Evolutionary conservation across 2,888 invertebrate genomes (phyloP).

Genomic region (Rotaria magnacalcarata): DNA sequence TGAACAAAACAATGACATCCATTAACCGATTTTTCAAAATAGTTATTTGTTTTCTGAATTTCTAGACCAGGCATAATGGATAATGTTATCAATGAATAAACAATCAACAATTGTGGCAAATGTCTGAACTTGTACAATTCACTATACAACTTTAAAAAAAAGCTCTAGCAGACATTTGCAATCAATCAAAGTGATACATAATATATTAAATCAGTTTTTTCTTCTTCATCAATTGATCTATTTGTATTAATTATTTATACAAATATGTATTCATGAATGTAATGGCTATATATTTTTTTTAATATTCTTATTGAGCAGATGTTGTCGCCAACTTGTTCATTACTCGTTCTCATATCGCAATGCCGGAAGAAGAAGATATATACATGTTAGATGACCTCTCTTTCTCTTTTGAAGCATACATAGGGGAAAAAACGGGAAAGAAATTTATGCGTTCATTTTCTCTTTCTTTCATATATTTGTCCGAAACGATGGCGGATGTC

Average conservation of each 20-base stretch:
- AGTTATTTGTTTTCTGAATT: too few relatives aligned
- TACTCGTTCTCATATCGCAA: background rate
- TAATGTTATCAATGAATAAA: too few relatives aligned
- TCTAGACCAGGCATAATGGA: too few relatives aligned
- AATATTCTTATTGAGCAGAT: conserved; percentile 12
- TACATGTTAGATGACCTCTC: conserved; percentile 7
- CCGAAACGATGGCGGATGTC: background rate
- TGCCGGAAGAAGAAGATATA: conserved; percentile 2
- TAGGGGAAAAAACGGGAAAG: background rate
- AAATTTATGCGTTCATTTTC: background rate
- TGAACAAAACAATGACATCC: too few relatives aligned
- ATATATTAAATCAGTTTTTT: conserved; percentile 11
- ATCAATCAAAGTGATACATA: background rate
- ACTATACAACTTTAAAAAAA: too few relatives aligned
- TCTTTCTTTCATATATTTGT: background rate
- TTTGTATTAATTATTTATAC: background rate
- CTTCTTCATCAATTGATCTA: background rate
- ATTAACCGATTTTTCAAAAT: too few relatives aligned
- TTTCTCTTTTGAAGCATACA: background rate
- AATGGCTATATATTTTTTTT: conserved; percentile 2
- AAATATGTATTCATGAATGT: background rate
- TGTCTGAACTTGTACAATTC: too few relatives aligned
- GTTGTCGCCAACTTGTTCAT: conserved; percentile 17
- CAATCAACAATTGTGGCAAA: too few relatives aligned
- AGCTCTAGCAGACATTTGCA: background rate